phyloP scores from a whole-genome alignment of 1,140 invertebrate species.

The Coenobita brevimanus region DNA sequence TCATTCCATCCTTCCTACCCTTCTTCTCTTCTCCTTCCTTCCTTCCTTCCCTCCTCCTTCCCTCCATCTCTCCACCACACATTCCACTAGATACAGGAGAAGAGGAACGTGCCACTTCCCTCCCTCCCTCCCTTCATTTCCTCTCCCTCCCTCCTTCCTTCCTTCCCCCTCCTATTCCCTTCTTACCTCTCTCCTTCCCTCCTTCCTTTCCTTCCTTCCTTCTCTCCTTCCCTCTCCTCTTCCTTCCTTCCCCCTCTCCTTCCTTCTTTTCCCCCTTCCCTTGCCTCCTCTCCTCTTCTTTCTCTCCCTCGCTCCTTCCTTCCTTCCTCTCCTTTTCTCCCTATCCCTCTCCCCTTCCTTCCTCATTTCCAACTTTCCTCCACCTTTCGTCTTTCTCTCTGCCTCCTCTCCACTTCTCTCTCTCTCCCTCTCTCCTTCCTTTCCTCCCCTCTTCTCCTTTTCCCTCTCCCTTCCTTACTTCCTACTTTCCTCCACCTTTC shows the following conservation, averaged over 20 bases:
- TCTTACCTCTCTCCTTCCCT: not conserved
- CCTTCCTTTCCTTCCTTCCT: not conserved
- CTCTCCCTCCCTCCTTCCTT: not conserved
- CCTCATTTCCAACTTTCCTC: not conserved
- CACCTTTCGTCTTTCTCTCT: not conserved
- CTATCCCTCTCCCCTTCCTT: not conserved
- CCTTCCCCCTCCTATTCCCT: not conserved
- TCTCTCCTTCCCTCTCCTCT: not conserved
- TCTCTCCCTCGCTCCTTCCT: not conserved
- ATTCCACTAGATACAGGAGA: too few relatives aligned
- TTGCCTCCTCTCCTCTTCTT: not conserved
- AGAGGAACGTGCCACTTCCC: too few relatives aligned
- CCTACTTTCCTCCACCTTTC: too few relatives aligned
- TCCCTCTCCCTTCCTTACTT: too few relatives aligned
- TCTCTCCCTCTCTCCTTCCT: not conserved
- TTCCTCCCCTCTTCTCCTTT: not conserved
- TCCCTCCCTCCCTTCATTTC: not conserved
- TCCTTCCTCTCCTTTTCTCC: slow-evolving; percentile 1
- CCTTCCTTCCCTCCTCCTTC: not conserved
- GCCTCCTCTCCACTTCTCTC: not conserved
- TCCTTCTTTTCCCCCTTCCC: too few relatives aligned
- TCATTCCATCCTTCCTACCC: too few relatives aligned
- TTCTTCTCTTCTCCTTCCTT: too few relatives aligned
- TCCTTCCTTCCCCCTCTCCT: not conserved
- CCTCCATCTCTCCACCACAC: too few relatives aligned